phyloP scores from a whole-genome alignment of 2,797 vertebrate species.

The Neosilurus mollespiculum region DNA sequence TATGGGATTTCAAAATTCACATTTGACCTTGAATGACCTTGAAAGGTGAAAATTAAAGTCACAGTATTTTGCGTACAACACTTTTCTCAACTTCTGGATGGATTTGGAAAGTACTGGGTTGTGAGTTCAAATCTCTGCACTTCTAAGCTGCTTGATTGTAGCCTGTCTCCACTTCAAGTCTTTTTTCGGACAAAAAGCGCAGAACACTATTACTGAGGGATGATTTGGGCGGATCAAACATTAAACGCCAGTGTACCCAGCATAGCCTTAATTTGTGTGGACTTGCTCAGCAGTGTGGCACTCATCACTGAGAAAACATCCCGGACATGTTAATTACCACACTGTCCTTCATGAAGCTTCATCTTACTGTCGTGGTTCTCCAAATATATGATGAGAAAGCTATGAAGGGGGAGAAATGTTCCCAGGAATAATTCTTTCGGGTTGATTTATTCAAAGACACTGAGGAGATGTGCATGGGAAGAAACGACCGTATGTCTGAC shows the following conservation, averaged over 20 bases:
- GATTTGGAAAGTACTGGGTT: neutral
- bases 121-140: neutral
- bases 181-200: neutral
- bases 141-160: neutral
- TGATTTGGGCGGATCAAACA: neutral
- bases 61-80: no score
- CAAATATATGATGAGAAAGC: neutral
- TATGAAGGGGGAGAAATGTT: neutral
- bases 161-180: neutral
- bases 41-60: no score
- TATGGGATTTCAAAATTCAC: no score
- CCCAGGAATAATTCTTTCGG: conserved; percentile 4
- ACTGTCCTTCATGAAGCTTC: neutral
- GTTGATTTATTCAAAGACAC: conserved; percentile 43
- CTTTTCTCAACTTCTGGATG: neutral
- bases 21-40: no score
- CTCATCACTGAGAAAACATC: neutral
- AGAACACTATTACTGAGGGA: neutral
- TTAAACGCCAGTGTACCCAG: neutral
- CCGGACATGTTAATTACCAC: conserved; percentile 12
- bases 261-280: neutral
- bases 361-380: neutral
- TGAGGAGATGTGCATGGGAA: neutral
- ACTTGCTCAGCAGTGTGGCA: neutral
- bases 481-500: conserved; percentile 29